Percentiles rank a stretch among this genome's conserved stretches.
phyloP scores from a whole-genome alignment of 2,797 vertebrate species.

The Microctenopoma steveboyesi region DNA sequence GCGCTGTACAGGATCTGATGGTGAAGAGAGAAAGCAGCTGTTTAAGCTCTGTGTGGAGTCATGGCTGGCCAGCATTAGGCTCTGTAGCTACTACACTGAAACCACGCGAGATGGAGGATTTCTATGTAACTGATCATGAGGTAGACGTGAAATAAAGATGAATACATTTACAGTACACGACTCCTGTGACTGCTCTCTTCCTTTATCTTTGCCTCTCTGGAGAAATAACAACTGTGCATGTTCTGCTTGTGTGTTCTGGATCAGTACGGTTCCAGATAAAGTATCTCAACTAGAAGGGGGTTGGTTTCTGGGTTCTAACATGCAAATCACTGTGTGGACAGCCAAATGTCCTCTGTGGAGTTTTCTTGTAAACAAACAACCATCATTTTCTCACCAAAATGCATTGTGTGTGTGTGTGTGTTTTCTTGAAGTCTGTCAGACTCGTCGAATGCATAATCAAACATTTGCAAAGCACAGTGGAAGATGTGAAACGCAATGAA shows the following conservation, averaged over 20 bases:
- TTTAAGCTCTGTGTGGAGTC: slow-evolving; percentile 58
- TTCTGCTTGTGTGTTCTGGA: no score
- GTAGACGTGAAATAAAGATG: slow-evolving; percentile 90
- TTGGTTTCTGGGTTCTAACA: neutral
- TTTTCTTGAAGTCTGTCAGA: neutral
- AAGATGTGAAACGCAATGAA: no score
- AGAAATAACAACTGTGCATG: neutral
- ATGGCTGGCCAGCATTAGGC: slow-evolving; percentile 55
- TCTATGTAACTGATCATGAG: slow-evolving; percentile 92
- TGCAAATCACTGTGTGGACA: neutral
- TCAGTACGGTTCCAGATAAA: neutral
- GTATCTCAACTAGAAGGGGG: no score
- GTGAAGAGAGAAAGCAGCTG: slow-evolving; percentile 64
- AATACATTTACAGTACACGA: slow-evolving; percentile 84
- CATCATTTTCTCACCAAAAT: neutral
- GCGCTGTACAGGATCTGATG: slow-evolving; percentile 57
- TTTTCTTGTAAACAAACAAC: neutral
- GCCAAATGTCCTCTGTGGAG: neutral
- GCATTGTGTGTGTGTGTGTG: no score
- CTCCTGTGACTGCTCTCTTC: slow-evolving; percentile 53
- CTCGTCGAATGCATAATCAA: neutral
- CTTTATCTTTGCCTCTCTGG: slow-evolving; percentile 29
- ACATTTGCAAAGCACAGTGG: neutral
- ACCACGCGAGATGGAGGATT: slow-evolving; percentile 88
- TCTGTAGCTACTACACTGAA: slow-evolving; percentile 83